phyloP scores from a whole-genome alignment of 1,140 invertebrate genomes.

The Diuraphis noxia region DNA sequence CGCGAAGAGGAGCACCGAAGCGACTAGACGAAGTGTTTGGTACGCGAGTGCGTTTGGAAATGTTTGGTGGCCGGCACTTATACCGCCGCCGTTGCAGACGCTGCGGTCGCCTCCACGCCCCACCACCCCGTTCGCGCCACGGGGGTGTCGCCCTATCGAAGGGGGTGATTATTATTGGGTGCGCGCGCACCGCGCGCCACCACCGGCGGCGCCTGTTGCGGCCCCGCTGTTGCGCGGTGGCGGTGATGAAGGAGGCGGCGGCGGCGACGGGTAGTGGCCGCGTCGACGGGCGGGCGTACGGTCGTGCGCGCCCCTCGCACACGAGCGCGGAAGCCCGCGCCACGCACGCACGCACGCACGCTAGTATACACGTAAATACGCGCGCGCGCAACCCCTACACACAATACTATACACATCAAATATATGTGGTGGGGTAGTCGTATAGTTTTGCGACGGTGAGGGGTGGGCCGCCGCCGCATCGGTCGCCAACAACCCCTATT shows the following conservation, averaged over 20 bases:
- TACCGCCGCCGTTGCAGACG: constrained; percentile 52
- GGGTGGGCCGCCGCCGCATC: background rate
- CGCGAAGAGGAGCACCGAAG: constrained; percentile 53
- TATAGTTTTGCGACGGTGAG: background rate
- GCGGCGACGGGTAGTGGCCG: background rate
- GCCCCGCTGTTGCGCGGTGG: constrained; percentile 50
- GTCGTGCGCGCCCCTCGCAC: background rate
- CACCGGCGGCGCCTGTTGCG: constrained; percentile 43
- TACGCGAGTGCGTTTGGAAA: constrained; percentile 54
- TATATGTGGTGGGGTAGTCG: background rate
- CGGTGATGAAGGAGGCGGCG: background rate
- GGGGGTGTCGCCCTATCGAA: constrained; percentile 50
- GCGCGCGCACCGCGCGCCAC: constrained; percentile 47
- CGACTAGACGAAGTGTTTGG: constrained; percentile 51
- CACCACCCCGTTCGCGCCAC: background rate
- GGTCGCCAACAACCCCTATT: constrained; percentile 12
- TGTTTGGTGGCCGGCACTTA: constrained; percentile 52
- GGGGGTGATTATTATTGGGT: constrained; percentile 52
- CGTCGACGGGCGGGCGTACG: constrained; percentile 8
- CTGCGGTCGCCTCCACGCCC: constrained; percentile 40
- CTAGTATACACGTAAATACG: background rate
- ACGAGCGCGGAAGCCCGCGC: background rate
- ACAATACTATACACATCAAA: background rate
- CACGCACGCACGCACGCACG: background rate
- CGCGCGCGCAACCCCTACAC: background rate